Evolutionary conservation across 1,140 invertebrate genomes (phyloP), one percentile per base, ranked within the genome.

Genomic region (Coptotermes formosanus): DNA sequence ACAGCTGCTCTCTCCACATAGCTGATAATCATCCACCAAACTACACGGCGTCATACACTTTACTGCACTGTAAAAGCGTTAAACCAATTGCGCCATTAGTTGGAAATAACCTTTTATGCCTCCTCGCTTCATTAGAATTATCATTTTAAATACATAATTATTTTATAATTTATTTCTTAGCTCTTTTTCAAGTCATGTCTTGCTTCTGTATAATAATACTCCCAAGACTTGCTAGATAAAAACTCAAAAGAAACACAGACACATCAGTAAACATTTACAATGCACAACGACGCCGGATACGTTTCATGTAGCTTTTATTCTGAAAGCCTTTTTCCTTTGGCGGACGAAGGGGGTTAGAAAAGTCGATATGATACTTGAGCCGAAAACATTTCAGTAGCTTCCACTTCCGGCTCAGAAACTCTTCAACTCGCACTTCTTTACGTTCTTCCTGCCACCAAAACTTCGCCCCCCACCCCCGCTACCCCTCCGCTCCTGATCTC

Each of bases 291-390:
- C 19, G 14, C 52, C 48, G 11, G 48, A 16, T 48, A n/a, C 8
- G 64, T 30, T 75, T 30, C n/a, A 6, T 30, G 64, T 30, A 75
- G 30, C 64, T 75, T 75, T 75, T 14, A 30, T 75, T 75, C 64
- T 75, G 9, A 64, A 64, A 64, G 59, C 19, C 19, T 21, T n/a
- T 64, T 64, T 7, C 7, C 1, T 55, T 55, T 55, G 52, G 19
- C 19, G 52, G 14, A 55, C 52, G 52, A 55, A 55, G 52, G 64
- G 25, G 64, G 19, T 75, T 55, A 55, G 52, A 75, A 75, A 75
- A 75, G 64, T 75, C n/a, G 64, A 75, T 75, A 75, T 75, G 64
- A 75, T 30, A 75, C 64, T 75, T 75, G 64, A 75, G n/a, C 7
- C n/a, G 64, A 6, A 75, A 75, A 25, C n/a, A 75, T 25, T 30